Base-by-base conservation (phyloP, 1,140 invertebrate species). In the Diachasmimorpha longicaudata region DNA sequence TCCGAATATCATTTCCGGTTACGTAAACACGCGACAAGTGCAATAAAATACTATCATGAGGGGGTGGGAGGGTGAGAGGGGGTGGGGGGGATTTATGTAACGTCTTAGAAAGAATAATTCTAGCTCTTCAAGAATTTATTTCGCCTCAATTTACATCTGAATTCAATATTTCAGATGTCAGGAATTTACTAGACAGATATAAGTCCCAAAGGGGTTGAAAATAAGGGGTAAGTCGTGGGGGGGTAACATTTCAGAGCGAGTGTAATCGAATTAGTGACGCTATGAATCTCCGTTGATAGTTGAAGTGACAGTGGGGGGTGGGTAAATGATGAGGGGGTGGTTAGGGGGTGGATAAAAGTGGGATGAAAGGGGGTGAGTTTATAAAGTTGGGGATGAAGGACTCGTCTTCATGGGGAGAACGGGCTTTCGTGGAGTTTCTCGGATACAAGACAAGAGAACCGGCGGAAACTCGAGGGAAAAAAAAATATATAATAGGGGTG, bases 1-100 rank as follows among this genome's bases (percentile, higher is more conserved):
- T 84, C 84, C 77, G 80, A 75, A 82, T 81, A 80, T 78, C 79
- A 77, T 82, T 84, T 84, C 81, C 82, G 80, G 78, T 78, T 76
- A 63, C 66, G 69, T 81, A 80, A 74, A 74, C 79, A 77, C 79
- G 75, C 80, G 80, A 82, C 82, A 82, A 82, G 78, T 80, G 78
- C 81, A 80, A 81, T 74, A 71, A 80, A 76, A 83, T 74, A 82
- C 77, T 72, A 78, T 70, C 39, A 42, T 42, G 39, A 1, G 6
- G 31, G 52, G n/a, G 52, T n/a, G n/a, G n/a, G n/a, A n/a, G n/a
- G n/a, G n/a, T n/a, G n/a, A n/a, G n/a, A n/a, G n/a, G n/a, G n/a
- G n/a, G n/a, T n/a, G n/a, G 5, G 13, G 21, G 16, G 48, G 19
- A 63, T 63, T 63, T 63, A 25, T 63, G 58, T 63, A 63, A 23